A percentile compares a stretch with the other conserved stretches of the same genome.
Conservation (phyloP, 2,113 vertebrate species). For the Apodemus speciosus region DNA sequence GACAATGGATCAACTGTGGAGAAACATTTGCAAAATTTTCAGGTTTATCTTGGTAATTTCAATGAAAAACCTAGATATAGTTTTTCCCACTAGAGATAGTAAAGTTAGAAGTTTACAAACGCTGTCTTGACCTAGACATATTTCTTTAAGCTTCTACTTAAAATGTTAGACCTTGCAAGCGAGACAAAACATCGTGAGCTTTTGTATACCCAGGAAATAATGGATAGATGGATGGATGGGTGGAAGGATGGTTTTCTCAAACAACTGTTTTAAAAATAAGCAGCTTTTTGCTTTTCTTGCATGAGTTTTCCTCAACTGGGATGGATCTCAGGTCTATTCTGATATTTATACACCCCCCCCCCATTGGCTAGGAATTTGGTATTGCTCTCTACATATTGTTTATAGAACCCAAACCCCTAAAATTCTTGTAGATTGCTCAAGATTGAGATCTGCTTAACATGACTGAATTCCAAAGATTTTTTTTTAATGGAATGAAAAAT, state of each 20-base stretch:
- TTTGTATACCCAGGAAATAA: background rate
- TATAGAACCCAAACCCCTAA: background rate
- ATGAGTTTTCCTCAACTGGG: background rate
- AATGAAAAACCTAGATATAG: background rate
- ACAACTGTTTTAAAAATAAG: background rate
- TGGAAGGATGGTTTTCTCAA: background rate
- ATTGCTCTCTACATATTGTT: background rate
- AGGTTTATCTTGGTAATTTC: background rate
- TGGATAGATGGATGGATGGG: background rate
- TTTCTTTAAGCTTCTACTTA: background rate
- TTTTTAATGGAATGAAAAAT: background rate
- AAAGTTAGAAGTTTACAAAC: background rate
- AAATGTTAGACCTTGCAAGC: background rate
- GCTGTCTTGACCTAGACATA: background rate
- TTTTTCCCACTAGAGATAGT: background rate
- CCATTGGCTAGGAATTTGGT: background rate
- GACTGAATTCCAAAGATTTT: background rate
- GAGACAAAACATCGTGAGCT: background rate
- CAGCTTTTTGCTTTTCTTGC: background rate
- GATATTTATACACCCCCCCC: background rate
- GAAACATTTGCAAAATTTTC: background rate
- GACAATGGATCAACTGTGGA: background rate
- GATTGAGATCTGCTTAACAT: slow-evolving; percentile 20
- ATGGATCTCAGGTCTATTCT: background rate
- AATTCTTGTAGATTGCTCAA: background rate